phyloP scores from a whole-genome alignment of 2,113 vertebrate species.

The Calyptomena viridis region DNA sequence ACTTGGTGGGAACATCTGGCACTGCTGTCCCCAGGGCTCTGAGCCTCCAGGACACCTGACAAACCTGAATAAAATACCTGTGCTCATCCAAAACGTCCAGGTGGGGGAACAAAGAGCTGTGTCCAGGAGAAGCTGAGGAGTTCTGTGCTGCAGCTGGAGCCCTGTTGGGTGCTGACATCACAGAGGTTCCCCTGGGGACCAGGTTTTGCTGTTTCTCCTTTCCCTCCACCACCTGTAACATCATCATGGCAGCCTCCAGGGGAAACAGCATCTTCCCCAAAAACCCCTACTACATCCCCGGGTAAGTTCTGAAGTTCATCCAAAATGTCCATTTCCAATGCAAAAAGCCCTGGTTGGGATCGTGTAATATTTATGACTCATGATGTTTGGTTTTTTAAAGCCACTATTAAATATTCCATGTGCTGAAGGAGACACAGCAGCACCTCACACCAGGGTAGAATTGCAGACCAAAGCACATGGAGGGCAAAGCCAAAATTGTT shows the following conservation, averaged over 20 bases:
- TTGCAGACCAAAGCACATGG: rapidly evolving
- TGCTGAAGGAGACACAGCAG: neutral
- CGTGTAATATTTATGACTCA: rapidly evolving
- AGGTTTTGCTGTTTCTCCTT: rapidly evolving
- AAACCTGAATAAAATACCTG: rapidly evolving
- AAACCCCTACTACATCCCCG: neutral
- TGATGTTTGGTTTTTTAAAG: neutral
- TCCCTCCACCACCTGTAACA: neutral
- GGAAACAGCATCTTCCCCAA: neutral
- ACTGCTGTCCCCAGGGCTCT: rapidly evolving
- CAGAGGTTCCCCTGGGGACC: neutral
- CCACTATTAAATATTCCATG: neutral
- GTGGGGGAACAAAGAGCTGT: rapidly evolving
- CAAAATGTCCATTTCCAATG: neutral
- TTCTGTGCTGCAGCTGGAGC: neutral
- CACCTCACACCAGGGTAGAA: neutral
- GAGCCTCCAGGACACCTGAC: neutral
- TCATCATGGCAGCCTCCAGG: neutral
- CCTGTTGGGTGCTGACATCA: neutral
- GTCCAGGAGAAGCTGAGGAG: neutral
- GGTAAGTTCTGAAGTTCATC: neutral
- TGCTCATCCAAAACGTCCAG: neutral
- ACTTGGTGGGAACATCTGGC: rapidly evolving
- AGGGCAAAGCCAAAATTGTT: neutral
- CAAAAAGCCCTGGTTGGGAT: neutral